Conservation (phyloP, 2,113 vertebrate genomes). For the Scomber japonicus region DNA sequence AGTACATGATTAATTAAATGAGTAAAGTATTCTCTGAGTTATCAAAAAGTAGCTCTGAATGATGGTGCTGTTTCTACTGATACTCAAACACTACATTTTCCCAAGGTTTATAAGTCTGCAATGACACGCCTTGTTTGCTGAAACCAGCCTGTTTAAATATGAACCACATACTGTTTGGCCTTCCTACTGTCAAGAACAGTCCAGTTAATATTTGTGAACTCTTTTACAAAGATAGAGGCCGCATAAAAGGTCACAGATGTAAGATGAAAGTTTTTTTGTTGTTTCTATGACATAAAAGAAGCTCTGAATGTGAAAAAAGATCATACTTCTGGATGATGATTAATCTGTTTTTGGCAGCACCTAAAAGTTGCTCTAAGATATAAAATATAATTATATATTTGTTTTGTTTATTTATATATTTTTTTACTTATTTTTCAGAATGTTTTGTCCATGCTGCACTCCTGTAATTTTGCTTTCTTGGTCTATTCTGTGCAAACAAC, state of each 20-base stretch:
- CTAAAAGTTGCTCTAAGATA: too few relatives aligned
- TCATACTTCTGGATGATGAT: neutral
- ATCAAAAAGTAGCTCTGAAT: neutral
- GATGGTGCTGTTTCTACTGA: too few relatives aligned
- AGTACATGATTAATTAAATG: too few relatives aligned
- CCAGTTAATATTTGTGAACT: neutral
- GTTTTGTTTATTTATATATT: too few relatives aligned
- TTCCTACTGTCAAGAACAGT: slow-evolving; percentile 1
- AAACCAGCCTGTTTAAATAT: slow-evolving; percentile 30
- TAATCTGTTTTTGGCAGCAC: too few relatives aligned
- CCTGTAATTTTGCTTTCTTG: too few relatives aligned
- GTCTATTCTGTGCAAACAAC: too few relatives aligned
- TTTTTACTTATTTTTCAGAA: too few relatives aligned
- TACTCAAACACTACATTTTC: neutral
- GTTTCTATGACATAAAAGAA: neutral
- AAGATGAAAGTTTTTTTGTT: neutral
- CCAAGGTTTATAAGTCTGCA: neutral
- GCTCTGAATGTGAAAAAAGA: slow-evolving; percentile 10
- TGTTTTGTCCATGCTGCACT: too few relatives aligned
- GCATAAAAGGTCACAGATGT: neutral
- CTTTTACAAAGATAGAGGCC: slow-evolving; percentile 12
- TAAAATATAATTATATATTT: too few relatives aligned
- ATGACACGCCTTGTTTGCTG: neutral
- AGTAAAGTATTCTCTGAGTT: too few relatives aligned
- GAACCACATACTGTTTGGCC: slow-evolving; percentile 14